Evolutionary conservation across 2,888 invertebrate species (phyloP).

Genomic region (Brachyopa scutellaris): DNA sequence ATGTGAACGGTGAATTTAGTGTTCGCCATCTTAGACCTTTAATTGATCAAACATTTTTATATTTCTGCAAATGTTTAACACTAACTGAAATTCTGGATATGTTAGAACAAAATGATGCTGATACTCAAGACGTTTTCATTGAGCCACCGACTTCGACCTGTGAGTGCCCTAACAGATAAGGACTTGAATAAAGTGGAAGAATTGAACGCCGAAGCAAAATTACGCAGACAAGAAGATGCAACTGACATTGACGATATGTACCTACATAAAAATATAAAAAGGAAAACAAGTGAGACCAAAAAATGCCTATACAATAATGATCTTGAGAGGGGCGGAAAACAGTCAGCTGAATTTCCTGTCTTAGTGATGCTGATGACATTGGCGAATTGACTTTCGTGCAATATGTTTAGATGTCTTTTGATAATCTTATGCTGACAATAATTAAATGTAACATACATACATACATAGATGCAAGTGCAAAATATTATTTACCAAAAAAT

Average conservation of each 20-base stretch:
- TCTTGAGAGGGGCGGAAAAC: neutral
- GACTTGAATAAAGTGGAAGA: neutral
- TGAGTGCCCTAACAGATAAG: neutral
- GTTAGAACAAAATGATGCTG: neutral
- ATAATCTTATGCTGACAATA: neutral
- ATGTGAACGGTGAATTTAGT: neutral
- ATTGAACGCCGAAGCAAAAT: no score
- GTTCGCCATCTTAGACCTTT: constrained; percentile 2
- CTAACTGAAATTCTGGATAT: neutral
- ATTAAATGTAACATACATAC: no score
- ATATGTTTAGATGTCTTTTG: neutral
- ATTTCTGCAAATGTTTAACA: no score
- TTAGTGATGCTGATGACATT: neutral
- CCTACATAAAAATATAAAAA: no score
- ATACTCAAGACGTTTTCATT: constrained; percentile 1
- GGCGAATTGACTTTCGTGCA: neutral
- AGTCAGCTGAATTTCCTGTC: no score
- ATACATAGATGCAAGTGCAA: constrained; percentile 1
- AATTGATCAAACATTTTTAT: constrained; percentile 46
- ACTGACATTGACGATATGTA: no score
- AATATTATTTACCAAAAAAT: no score
- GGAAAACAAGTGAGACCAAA: no score
- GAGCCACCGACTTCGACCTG: constrained; percentile 4
- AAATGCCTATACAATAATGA: no score
- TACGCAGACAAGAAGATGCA: no score